A percentile compares a stretch with the other conserved stretches of the same genome.
Evolutionary conservation across 2,888 invertebrate species (phyloP).

Genomic region (Callosobruchus maculatus): DNA sequence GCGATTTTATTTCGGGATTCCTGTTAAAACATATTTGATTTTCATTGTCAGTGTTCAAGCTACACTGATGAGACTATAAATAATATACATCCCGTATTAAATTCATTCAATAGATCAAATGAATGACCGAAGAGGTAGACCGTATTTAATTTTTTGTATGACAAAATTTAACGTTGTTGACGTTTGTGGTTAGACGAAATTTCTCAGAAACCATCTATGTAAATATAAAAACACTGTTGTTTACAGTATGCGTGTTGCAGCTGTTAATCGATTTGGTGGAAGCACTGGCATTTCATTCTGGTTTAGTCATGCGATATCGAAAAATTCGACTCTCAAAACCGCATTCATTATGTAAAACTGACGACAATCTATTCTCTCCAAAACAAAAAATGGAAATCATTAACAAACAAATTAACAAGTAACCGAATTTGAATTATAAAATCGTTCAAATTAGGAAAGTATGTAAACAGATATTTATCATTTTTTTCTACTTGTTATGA

Average conservation of each 20-base stretch:
- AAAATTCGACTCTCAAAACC: neutral
- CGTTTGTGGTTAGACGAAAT: neutral
- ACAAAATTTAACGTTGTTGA: neutral
- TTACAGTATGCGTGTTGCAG: neutral
- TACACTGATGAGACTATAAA: no score
- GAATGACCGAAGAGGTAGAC: no score
- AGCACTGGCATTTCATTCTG: neutral
- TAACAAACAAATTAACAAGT: neutral
- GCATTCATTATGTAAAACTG: neutral
- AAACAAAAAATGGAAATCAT: neutral
- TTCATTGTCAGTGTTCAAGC: no score
- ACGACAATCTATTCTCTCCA: neutral
- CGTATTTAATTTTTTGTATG: neutral
- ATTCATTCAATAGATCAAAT: no score
- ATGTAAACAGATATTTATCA: neutral
- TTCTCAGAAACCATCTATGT: neutral
- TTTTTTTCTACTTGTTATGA: no score
- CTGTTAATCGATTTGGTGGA: neutral
- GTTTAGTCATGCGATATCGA: neutral
- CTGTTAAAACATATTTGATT: no score
- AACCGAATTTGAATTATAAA: neutral
- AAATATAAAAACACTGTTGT: neutral
- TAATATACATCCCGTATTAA: no score
- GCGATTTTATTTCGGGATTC: no score
- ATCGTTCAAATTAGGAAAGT: neutral